Conservation (phyloP, 2,797 vertebrate species). For the Phrynocephalus forsythii region DNA sequence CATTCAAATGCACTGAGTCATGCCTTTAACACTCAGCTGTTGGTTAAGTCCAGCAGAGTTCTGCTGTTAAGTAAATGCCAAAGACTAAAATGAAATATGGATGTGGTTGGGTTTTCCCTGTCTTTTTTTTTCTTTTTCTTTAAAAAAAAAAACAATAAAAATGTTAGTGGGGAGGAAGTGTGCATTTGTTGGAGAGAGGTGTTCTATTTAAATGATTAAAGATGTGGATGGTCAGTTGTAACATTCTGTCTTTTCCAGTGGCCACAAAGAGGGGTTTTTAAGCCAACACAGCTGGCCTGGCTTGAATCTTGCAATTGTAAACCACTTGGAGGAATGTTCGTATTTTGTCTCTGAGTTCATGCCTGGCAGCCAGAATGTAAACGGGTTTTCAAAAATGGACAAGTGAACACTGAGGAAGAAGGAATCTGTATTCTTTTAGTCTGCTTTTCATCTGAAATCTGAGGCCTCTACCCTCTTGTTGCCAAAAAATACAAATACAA, state of each 20-base stretch:
- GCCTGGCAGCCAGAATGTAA: constrained; percentile 24
- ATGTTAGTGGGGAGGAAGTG: constrained; percentile 23
- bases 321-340: constrained; percentile 39
- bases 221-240: constrained; percentile 24
- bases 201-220: constrained; percentile 22
- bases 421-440: constrained; percentile 30
- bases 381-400: constrained; percentile 8
- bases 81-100: constrained; percentile 43
- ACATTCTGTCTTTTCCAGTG: constrained; percentile 36
- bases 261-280: constrained; percentile 32
- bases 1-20: constrained; percentile 18
- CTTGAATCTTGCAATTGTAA: constrained; percentile 48
- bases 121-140: constrained; percentile 17
- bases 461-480: constrained; percentile 32
- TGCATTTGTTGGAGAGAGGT: constrained; percentile 39
- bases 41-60: constrained; percentile 40
- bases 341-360: constrained; percentile 29
- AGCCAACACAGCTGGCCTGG: constrained; percentile 51
- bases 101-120: background rate
- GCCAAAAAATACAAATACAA: background rate
- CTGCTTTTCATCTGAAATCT: constrained; percentile 48
- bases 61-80: constrained; percentile 41
- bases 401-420: background rate
- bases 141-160: constrained; percentile 48
- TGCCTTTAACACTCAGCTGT: constrained; percentile 27